Base-by-base conservation (phyloP, 2,797 vertebrate species). In the Fistularia commersonii region DNA sequence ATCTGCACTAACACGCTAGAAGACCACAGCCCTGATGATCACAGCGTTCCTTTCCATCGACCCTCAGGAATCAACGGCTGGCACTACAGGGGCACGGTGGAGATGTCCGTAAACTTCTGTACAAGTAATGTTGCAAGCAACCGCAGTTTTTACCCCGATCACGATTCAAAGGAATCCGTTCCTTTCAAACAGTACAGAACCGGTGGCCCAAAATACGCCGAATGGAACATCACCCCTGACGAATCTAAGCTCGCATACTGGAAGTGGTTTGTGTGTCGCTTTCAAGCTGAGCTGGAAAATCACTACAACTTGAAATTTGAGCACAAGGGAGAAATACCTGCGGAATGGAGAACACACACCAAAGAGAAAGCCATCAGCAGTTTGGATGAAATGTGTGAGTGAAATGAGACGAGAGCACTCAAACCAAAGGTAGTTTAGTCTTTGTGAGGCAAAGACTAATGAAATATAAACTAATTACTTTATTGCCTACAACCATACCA, bases 201-300 rank as follows among this genome's bases (percentile, higher is more conserved):
- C 4, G 80, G 46, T 53, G 80, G 77, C 7, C 41, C 12, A 4
- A 2, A 1, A 0, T 84, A 8, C 41, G 51, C 31, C 11, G n/a
- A 14, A 1, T 84, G 84, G 82, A 55, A 7, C 1, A 85, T 86
- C 8, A 79, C 74, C 0, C 11, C 77, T 34, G 78, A 85, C 46
- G 11, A 5, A 1, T 79, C 81, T 4, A 67, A 59, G 11, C 39
- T 79, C 31, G n/a, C 23, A 1, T 85, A 77, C 31, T 84, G 83
- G 83, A 80, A 57, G 54, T 86, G 81, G 85, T 84, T 85, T 69
- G 57, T 81, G 5, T 77, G 69, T 31, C 45, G 1, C 33, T 86
- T 82, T 61, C 32, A 82, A 13, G 6, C 45, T 4, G 3, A 85
- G 1, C 58, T 86, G 10, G 81, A 85, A 51, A 1, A 66, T 0